These are phyloP conservation scores for Clepsis dumicolana DNA, from an alignment of 2,888 invertebrate genomes.

Conservation along the genomic window DNA sequence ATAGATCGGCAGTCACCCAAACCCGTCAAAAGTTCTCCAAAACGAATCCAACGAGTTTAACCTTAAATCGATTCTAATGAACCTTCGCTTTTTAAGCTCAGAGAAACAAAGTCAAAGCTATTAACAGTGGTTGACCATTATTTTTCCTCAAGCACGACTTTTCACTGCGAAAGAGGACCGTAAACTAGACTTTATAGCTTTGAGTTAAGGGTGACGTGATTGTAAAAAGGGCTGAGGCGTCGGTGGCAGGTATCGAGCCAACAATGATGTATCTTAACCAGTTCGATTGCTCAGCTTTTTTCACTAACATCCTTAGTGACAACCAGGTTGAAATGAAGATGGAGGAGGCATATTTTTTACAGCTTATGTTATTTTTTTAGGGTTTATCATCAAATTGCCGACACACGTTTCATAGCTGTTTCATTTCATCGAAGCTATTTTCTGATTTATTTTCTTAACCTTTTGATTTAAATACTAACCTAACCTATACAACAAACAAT, in stretches of 20 bases:
- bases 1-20: constrained; percentile 1
- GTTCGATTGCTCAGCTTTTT: constrained; percentile 73
- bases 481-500: too few relatives aligned
- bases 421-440: too few relatives aligned
- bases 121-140: constrained; percentile 44
- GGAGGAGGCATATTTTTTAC: constrained; percentile 44
- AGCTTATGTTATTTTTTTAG: too few relatives aligned
- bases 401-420: too few relatives aligned
- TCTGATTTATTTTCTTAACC: too few relatives aligned
- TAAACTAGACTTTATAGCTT: constrained; percentile 24
- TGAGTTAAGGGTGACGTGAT: constrained; percentile 36
- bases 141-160: constrained; percentile 44
- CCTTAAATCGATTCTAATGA: constrained; percentile 44
- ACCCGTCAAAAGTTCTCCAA: constrained; percentile 12
- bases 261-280: constrained; percentile 78
- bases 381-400: too few relatives aligned
- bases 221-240: constrained; percentile 50
- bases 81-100: constrained; percentile 36
- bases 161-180: constrained; percentile 10
- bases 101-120: constrained; percentile 42
- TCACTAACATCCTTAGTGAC: constrained; percentile 69
- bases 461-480: too few relatives aligned
- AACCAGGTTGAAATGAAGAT: constrained; percentile 49
- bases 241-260: constrained; percentile 73
- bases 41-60: constrained; percentile 39